These are phyloP conservation scores for Dynastes hyllus DNA, from an alignment of 2,888 invertebrate genomes.

Conservation along the genomic window DNA sequence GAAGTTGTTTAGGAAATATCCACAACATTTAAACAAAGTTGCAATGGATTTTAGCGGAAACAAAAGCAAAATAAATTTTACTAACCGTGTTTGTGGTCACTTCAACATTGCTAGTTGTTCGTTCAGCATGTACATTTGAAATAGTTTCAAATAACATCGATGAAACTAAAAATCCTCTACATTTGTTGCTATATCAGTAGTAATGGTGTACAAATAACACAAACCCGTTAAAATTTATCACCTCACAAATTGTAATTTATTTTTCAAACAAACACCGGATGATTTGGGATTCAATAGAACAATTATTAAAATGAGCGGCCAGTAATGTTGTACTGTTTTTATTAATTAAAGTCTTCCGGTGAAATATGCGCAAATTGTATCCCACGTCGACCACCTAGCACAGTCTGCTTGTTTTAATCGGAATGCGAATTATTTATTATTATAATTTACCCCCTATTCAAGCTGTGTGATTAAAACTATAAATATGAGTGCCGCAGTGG, in stretches of 20 bases:
- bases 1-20: too few species aligned
- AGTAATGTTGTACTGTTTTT: slow-evolving; percentile 20
- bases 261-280: not conserved
- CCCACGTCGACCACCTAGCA: not conserved
- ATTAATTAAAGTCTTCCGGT: slow-evolving; percentile 26
- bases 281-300: not conserved
- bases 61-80: too few species aligned
- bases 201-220: too few species aligned
- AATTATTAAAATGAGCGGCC: slow-evolving; percentile 15
- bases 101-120: too few species aligned
- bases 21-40: too few species aligned
- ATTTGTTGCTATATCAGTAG: too few species aligned
- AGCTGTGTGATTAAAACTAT: slow-evolving; percentile 1
- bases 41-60: too few species aligned
- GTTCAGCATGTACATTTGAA: too few species aligned
- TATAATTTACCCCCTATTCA: slow-evolving; percentile 15
- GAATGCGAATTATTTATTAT: slow-evolving; percentile 23
- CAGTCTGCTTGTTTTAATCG: not conserved
- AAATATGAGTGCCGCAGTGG: not conserved
- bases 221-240: not conserved
- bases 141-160: too few species aligned
- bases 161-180: too few species aligned
- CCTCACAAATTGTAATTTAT: not conserved
- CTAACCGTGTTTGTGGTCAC: too few species aligned
- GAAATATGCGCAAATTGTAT: slow-evolving; percentile 4